Evolutionary conservation across 1,140 invertebrate species (phyloP), one percentile per base, ranked within the genome.

Genomic region (Aphelenchoides besseyi): DNA sequence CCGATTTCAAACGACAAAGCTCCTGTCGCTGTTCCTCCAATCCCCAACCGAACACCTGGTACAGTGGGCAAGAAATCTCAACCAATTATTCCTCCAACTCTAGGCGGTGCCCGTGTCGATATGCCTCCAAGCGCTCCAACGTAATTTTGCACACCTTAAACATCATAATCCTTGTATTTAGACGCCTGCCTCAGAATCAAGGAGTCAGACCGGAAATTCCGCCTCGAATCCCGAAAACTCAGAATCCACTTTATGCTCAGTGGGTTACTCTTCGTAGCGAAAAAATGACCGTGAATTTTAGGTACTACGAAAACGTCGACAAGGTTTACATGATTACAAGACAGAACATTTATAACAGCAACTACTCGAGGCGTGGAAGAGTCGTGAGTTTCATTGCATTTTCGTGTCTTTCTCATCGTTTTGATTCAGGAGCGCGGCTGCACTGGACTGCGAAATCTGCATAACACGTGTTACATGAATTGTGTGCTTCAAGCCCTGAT

Each of bases 401-500:
- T n/a, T n/a, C n/a, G n/a, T n/a, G n/a, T n/a, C n/a, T n/a, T n/a
- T n/a, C n/a, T n/a, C n/a, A n/a, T n/a, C n/a, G n/a, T n/a, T n/a
- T 52, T 2, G 48, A 52, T 52, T n/a, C 48, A 16, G 23, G 23
- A 2, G 23, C 48, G 0, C 48, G 57, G 57, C n/a, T 61, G 57
- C 2, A 61, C 64, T 73, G 91, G 91, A 32, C 87, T 92, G 77
- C 88, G 91, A 79, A 93, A 93, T 87, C 87, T 92, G 82, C 91
- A 91, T 71, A 93, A 93, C 82, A 92, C 91, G 70, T 92, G 91
- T 85, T 93, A 92, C 85, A 93, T 93, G 91, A 92, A 92, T 86
- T 90, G 91, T 68, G 91, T 92, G 52, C 86, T 92, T 68, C 92
- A 93, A 82, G 92, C 91, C 74, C 87, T 93, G 30, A 35, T 71